Base-by-base conservation (phyloP, 1,140 invertebrate species). In the Dreissena rostriformis region DNA sequence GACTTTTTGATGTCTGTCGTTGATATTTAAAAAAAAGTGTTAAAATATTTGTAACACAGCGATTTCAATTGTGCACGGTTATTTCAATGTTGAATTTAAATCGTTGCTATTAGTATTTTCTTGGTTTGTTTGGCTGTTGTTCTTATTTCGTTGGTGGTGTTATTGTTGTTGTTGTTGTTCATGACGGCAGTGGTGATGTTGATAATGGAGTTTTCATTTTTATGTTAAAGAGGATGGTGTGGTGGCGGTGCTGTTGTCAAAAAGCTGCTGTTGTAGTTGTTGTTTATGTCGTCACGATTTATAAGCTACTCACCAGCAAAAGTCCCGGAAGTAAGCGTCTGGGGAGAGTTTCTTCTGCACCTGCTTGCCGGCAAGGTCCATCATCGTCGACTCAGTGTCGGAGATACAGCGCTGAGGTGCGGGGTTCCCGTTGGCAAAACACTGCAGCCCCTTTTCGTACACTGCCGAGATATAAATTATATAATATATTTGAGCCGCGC, bases 371-470 rank as follows among this genome's bases (percentile, higher is more conserved):
- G 70, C 57, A 4, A 73, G 57, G 26, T 82, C 65, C 57, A 73
- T 52, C 70, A 82, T 82, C 79, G 72, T 82, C 15, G 68, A 73
- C 39, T 73, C 70, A 22, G 79, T 82, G 29, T 72, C 74, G 8
- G 79, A 73, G 22, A 82, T 72, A 73, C 70, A 82, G 17, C 74
- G 79, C 67, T 82, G 70, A 4, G 66, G 53, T 39, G 61, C 49
- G 10, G 79, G 24, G 28, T 82, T 82, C 0, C 68, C 70, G 8
- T 71, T 82, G 11, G 55, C n/a, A 61, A 82, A 82, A 65, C 68
- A 73, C 52, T 57, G 67, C 24, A 73, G 29, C n/a, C 79, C 57
- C 39, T 82, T 82, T 10, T 28, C 53, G 57, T 82, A 73, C n/a
- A 57, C 79, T 81, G 53, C n/a, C n/a, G n/a, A n/a, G 17, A 63